phyloP scores from a whole-genome alignment of 2,113 vertebrate species.

The Phylloscopus trochilus region DNA sequence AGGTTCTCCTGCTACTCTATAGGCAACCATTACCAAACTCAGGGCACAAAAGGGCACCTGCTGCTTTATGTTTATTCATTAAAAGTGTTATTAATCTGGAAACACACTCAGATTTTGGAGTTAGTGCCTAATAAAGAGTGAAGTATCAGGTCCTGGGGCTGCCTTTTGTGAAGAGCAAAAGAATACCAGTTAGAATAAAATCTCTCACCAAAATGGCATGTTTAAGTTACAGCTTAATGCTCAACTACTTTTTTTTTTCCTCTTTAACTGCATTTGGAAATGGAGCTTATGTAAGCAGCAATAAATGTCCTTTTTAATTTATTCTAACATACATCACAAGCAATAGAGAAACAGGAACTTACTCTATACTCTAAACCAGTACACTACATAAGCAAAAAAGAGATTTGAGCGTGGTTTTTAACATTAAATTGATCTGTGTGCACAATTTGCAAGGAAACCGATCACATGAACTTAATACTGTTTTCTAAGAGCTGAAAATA shows the following conservation, averaged over 20 bases:
- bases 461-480: background rate
- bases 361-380: background rate
- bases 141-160: background rate
- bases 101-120: background rate
- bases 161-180: background rate
- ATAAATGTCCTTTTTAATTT: background rate
- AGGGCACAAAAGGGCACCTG: background rate
- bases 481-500: background rate
- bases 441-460: background rate
- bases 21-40: background rate
- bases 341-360: background rate
- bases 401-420: background rate
- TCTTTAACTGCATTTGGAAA: background rate
- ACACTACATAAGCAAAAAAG: background rate
- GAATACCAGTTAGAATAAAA: background rate
- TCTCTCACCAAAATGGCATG: background rate
- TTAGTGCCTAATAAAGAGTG: background rate
- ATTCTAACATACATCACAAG: background rate
- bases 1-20: background rate
- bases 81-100: background rate
- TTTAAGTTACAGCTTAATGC: background rate
- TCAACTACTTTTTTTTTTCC: background rate
- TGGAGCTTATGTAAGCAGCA: background rate
- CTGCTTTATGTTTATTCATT: background rate
- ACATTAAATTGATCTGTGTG: background rate